phyloP scores from a whole-genome alignment of 2,888 invertebrate species.

The Apamea anceps region DNA sequence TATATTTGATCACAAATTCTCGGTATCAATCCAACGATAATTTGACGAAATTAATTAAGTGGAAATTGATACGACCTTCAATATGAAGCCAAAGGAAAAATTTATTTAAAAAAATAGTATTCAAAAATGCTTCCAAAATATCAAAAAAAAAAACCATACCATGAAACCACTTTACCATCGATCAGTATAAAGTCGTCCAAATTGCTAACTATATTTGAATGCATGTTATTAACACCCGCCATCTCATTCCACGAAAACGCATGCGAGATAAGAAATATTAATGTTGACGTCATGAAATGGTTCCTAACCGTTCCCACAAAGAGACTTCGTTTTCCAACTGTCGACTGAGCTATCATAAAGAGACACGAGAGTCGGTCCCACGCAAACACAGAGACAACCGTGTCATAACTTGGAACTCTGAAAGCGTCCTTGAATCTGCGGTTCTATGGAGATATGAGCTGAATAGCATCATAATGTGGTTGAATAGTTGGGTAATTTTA shows the following conservation, averaged over 20 bases:
- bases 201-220: not conserved
- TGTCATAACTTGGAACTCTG: slow-evolving; percentile 24
- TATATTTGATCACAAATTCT: slow-evolving; percentile 14
- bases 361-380: slow-evolving; percentile 8
- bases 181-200: not conserved
- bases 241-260: not conserved
- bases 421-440: slow-evolving; percentile 52
- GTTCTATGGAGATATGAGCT: slow-evolving; percentile 21
- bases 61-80: slow-evolving; percentile 5
- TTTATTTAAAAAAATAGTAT: not conserved
- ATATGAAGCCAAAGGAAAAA: not conserved
- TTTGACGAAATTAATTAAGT: not conserved
- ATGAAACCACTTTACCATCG: not conserved
- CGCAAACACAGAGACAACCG: slow-evolving; percentile 29
- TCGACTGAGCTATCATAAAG: slow-evolving; percentile 12
- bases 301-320: not conserved
- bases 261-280: slow-evolving; percentile 14
- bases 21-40: not conserved
- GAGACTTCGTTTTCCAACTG: slow-evolving; percentile 43
- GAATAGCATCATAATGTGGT: slow-evolving; percentile 42
- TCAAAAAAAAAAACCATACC: not conserved
- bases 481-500: slow-evolving; percentile 22
- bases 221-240: not conserved
- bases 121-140: not conserved
- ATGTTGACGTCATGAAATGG: slow-evolving; percentile 8